Base-by-base conservation (phyloP, 1,140 invertebrate species). In the Carposina sasakii region DNA sequence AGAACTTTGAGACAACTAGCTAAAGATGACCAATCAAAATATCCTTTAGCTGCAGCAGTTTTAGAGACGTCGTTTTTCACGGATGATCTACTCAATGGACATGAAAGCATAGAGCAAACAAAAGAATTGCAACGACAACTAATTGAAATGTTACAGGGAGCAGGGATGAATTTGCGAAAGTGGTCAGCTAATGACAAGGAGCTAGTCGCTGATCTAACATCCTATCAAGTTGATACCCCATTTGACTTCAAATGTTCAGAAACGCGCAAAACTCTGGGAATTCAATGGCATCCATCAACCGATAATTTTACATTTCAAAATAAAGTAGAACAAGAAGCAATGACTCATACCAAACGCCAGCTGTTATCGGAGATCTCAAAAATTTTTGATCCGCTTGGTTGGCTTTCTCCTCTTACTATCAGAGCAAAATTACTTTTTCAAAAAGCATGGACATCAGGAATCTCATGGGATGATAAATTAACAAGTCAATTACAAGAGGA, bases 391-490 rank as follows among this genome's bases (percentile, higher is more conserved):
- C 67, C 69, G 0, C 36, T 72, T 5, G 82, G 79, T 19, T 60
- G 71, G 28, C 19, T 85, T 3, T 57, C 65, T 5, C 81, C 75
- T 3, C 20, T 79, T 2, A 65, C 68, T 3, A 49, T 83, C 4
- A 49, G 26, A 3, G 60, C 65, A 6, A 85, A 86, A 57, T 57
- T 79, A n/a, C 45, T 85, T 1, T 58, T 86, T 34, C 82, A 87
- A 67, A 42, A 57, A 20, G n/a, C 81, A 1, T 81, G 78, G 76
- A 19, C 55, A 15, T 16, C 5, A 2, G 26, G 44, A 9, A 30
- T 30, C 0, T 9, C 13, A 9, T 62, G 55, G 60, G 60, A 58
- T 41, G 54, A 61, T 2, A 10, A 20, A 10, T n/a, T 62, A 26
- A 36, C 52, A 0, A 2, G 8, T 2, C 21, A 54, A 13, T 48